Evolutionary conservation across 2,797 vertebrate genomes (phyloP), one percentile per base, ranked within the genome.

Genomic region (Chromobotia macracanthus): DNA sequence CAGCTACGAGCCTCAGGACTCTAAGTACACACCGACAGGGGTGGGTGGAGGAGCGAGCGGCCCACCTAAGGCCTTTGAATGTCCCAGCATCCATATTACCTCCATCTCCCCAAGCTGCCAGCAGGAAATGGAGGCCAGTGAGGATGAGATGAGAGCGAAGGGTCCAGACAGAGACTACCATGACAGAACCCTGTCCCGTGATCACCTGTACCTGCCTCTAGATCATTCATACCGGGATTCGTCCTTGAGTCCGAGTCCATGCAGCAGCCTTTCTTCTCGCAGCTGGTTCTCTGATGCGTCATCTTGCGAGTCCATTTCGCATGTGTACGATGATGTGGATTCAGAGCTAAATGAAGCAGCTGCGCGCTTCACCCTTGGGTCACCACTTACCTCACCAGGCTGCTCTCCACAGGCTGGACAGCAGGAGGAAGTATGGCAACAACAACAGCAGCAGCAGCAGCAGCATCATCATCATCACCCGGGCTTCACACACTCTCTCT

Each of bases 261-360:
- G 97, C 88, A 99, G 98, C 93, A 99, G 97, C 91, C 94, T 99
- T 87, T 99, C 97, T 0, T 99, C 97, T 35, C 92, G 96, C 86
- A 99, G 98, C 86, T 99, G 97, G 97, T 99, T 97, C 91, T 99
- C 98, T 64, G 98, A 99, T 65, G 97, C 96, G 63, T 99, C 98
- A 12, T 99, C 98, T 67, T 99, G 97, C 83, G 98, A 99, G 88
- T 99, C 98, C 48, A 95, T 98, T 88, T 98, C 98, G 56, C 97
- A 99, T 1, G 94, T 98, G 86, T 98, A 98, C 78, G 98, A 99
- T 51, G 98, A 99, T 6, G 97, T 99, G 77, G 98, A 99, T 84
- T 97, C 96, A 0, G 98, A 99, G 91, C 93, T 99, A 23, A 99
- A 99, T 79, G 97, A 99, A 92, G 98, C 97, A 58, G 97, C 98